Percentiles rank a stretch among this genome's conserved stretches.
Conservation (phyloP, 2,113 vertebrate genomes). For the Sinocyclocheilus maitianheensis region DNA sequence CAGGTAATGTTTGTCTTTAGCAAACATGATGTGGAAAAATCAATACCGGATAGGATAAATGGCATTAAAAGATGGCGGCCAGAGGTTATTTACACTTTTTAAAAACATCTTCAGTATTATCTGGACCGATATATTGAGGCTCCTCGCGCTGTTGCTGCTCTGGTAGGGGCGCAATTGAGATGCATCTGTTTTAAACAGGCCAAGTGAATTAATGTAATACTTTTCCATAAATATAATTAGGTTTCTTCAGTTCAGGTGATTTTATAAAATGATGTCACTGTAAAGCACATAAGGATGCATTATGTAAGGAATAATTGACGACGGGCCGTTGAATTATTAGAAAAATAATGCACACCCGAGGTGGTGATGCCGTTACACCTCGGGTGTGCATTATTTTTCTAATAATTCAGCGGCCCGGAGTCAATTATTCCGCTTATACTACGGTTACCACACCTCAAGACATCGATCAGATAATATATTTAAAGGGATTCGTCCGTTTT, state of each 20-base stretch:
- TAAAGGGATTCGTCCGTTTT: no score
- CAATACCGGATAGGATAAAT: slow-evolving; percentile 69
- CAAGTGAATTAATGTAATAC: neutral
- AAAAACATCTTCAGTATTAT: slow-evolving; percentile 58
- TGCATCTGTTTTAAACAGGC: slow-evolving; percentile 23
- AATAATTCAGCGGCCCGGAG: no score
- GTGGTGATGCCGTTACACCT: no score
- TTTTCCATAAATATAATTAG: slow-evolving; percentile 11
- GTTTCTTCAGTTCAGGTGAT: neutral
- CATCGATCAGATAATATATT: no score
- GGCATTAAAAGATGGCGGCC: slow-evolving; percentile 61
- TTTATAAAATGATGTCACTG: neutral
- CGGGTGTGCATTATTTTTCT: no score
- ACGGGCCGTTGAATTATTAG: no score
- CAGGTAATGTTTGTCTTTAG: slow-evolving; percentile 82
- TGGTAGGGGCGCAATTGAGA: slow-evolving; percentile 45
- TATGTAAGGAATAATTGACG: neutral
- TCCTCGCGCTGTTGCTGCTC: slow-evolving; percentile 16
- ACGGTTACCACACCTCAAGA: no score
- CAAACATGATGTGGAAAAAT: slow-evolving; percentile 76
- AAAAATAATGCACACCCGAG: no score
- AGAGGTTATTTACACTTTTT: slow-evolving; percentile 64
- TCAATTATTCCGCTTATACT: no score
- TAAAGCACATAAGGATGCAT: neutral
- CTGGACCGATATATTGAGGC: slow-evolving; percentile 48